Base-by-base conservation (phyloP, 2,797 vertebrate genomes). In the Oryzias sinensis region DNA sequence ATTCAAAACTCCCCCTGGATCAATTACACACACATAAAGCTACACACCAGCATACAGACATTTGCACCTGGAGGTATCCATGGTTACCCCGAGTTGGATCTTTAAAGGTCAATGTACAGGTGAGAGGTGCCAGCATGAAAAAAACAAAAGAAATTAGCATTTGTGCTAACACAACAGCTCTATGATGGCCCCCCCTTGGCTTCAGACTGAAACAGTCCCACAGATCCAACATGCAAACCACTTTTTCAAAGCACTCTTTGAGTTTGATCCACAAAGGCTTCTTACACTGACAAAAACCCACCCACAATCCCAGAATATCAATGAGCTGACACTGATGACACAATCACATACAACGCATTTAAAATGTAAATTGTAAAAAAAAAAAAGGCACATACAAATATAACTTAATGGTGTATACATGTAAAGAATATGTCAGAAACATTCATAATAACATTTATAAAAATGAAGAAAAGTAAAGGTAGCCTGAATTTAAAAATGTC, bases 241-340 rank as follows among this genome's bases (percentile, higher is more conserved):
- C 56, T 49, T 65, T 74, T 62, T 79, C 69, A 76, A 72, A 83
- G 68, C 66, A 54, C 77, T 79, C 81, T 80, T 83, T 3, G 65
- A 79, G 73, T 77, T 86, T 86, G 83, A 83, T 88, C 87, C 60
- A 60, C 79, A 82, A 88, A 83, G 70, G 77, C 79, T 65, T 69
- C 85, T 81, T 62, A 67, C 45, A 61, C 68, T 68, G 79, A 76
- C 50, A 72, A 65, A 63, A 76, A 73, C 8, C 22, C 66, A 72
- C 72, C 81, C 77, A 65, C 52, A 65, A 82, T 20, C 79, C 83
- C 74, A 68, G 51, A 33, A 82, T 70, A 80, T 75, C 64, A 62
- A 59, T 33, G 17, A 57, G 56, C 59, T 53, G 53, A 70, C 65
- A 73, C 56, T 47, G 20, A 71, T 51, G 64, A 71, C 61, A 85